phyloP scores from a whole-genome alignment of 2,797 vertebrate genomes.

The Hemitrygon akajei region DNA sequence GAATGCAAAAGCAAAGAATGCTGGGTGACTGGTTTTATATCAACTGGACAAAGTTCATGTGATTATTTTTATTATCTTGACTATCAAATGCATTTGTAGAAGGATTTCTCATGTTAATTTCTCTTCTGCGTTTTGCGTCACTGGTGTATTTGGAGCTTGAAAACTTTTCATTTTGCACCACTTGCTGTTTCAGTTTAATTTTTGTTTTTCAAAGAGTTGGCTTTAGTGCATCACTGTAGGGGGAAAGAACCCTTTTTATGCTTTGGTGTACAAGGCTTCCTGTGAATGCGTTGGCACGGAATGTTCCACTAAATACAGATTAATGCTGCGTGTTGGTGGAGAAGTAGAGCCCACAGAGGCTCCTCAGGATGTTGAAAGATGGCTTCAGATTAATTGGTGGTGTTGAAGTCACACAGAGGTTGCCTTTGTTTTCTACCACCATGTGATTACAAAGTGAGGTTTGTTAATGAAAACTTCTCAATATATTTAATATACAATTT shows the following conservation, averaged over 20 bases:
- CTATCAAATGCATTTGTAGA: not conserved
- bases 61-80: too few species aligned
- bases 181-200: not conserved
- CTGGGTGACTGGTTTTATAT: not conserved
- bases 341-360: not conserved
- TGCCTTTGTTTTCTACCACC: conserved; percentile 25
- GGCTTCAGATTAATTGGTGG: conserved; percentile 30
- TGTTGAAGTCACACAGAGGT: conserved; percentile 29
- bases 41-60: not conserved
- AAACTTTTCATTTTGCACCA: not conserved
- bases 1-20: not conserved
- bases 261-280: conserved; percentile 5
- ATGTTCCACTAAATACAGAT: conserved; percentile 33
- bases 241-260: not conserved
- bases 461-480: conserved; percentile 4
- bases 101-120: not conserved
- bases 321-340: conserved; percentile 33
- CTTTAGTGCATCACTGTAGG: not conserved
- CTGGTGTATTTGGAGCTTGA: not conserved
- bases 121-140: not conserved
- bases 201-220: not conserved
- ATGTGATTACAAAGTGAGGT: conserved; percentile 36
- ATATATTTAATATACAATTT: conserved; percentile 29
- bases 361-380: conserved; percentile 25
- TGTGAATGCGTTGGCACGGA: conserved; percentile 24